phyloP scores from a whole-genome alignment of 2,888 invertebrate species.

The Ligdia adustata region DNA sequence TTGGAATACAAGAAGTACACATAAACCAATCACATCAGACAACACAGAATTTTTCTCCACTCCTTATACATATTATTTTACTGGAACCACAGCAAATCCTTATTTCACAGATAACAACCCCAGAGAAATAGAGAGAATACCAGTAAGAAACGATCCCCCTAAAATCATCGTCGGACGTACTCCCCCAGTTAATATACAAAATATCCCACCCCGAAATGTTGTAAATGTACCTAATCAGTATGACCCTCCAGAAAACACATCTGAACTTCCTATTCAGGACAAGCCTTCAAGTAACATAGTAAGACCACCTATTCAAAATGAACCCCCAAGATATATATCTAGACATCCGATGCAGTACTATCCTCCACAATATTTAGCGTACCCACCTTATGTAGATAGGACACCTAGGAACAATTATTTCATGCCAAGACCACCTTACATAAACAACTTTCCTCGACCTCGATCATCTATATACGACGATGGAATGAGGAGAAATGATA shows the following conservation, averaged over 20 bases:
- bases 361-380: not conserved
- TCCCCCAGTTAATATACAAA: too few species aligned
- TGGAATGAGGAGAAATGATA: conserved; percentile 1
- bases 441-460: not conserved
- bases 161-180: too few species aligned
- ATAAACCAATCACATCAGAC: too few species aligned
- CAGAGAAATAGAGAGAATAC: too few species aligned
- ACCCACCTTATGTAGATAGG: not conserved
- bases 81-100: not conserved
- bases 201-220: not conserved
- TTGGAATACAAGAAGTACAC: conserved; percentile 21
- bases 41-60: too few species aligned
- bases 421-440: not conserved
- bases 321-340: not conserved
- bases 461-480: not conserved
- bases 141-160: not conserved
- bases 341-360: not conserved
- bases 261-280: not conserved
- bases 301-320: conserved; percentile 1
- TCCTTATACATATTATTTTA: not conserved
- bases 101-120: not conserved
- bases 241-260: not conserved
- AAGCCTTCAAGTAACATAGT: not conserved
- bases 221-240: not conserved
- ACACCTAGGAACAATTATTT: not conserved